Evolutionary conservation across 2,113 vertebrate species (phyloP), one percentile per base, ranked within the genome.

Genomic region (Gadus chalcogrammus): DNA sequence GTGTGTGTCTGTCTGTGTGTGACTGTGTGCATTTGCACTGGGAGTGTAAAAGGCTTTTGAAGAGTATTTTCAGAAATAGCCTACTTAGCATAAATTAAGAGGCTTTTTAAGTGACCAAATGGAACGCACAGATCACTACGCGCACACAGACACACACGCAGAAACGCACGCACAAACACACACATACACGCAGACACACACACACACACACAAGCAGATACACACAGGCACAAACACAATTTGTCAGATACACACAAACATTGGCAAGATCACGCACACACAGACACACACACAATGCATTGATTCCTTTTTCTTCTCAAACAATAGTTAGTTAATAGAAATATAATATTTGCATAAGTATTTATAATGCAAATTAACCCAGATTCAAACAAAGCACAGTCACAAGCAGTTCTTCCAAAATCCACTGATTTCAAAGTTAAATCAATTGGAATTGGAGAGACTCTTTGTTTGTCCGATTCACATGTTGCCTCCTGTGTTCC

Each of bases 361-460:
- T 71, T 48, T 71, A 72, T 80, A 78, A 67, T 80, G 78, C 70
- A 78, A 83, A 83, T 83, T 3, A 5, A 22, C 38, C 38, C 55
- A 5, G 55, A 58, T 58, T 52, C 27, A 56, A 53, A 68, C 67
- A 22, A 31, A 20, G 62, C 24, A 61, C 58, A 70, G 60, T 67
- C 60, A 61, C 12, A 59, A 22, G 55, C 55, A 58, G 55, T 48
- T 13, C 42, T 48, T 35, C 31, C 31, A 4, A 35, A 35, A 35
- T 35, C 31, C 31, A 16, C 5, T 5, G 55, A 58, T 58, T 58
- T 58, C 15, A 58, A 58, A 17, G 15, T 17, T 5, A 58, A 58
- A 58, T 58, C 55, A 58, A 58, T 17, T 16, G n/a, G 55, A 16
- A 58, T 58, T 58, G 17, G 5, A 9, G 55, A 17, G 16, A 16